These are phyloP conservation scores for Drosophila tristis DNA, from an alignment of 1,140 invertebrate genomes.

Conservation along the genomic window DNA sequence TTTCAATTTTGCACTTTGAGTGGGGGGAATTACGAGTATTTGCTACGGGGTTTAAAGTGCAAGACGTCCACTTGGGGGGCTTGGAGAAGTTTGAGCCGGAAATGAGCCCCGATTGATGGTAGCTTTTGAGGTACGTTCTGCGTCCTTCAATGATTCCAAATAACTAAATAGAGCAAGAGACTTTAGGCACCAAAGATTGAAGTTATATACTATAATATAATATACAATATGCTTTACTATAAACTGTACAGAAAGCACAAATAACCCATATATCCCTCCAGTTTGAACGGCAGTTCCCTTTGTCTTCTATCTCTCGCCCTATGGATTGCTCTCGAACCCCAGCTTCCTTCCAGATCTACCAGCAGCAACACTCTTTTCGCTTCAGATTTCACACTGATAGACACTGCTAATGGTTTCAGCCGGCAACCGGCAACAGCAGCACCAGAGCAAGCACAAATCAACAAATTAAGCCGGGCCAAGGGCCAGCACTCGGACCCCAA, in stretches of 20 bases:
- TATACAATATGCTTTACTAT: too few species aligned
- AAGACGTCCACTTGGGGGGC: slow-evolving; percentile 4
- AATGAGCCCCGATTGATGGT: slow-evolving; percentile 5
- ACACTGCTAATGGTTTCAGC: slow-evolving; percentile 7
- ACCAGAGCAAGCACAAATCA: slow-evolving; percentile 40
- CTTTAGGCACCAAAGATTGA: background rate
- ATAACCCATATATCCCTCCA: background rate
- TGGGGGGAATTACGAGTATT: background rate
- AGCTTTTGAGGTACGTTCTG: background rate
- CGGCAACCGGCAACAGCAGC: slow-evolving; percentile 9
- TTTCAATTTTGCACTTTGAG: slow-evolving; percentile 31
- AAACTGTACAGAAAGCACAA: background rate
- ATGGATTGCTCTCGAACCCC: slow-evolving; percentile 41
- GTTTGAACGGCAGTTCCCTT: background rate
- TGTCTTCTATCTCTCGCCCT: background rate
- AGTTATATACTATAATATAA: background rate
- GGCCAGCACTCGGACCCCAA: slow-evolving; percentile 64
- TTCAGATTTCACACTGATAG: slow-evolving; percentile 73
- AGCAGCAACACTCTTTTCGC: slow-evolving; percentile 1
- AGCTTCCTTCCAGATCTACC: slow-evolving; percentile 31
- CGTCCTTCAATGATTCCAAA: background rate
- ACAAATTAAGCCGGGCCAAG: slow-evolving; percentile 67
- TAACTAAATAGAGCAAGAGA: background rate
- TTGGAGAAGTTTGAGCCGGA: slow-evolving; percentile 7
- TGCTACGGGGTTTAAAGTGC: background rate